Evolutionary conservation across 2,888 invertebrate species (phyloP), one percentile per base, ranked within the genome.

Genomic region (Callosobruchus maculatus): DNA sequence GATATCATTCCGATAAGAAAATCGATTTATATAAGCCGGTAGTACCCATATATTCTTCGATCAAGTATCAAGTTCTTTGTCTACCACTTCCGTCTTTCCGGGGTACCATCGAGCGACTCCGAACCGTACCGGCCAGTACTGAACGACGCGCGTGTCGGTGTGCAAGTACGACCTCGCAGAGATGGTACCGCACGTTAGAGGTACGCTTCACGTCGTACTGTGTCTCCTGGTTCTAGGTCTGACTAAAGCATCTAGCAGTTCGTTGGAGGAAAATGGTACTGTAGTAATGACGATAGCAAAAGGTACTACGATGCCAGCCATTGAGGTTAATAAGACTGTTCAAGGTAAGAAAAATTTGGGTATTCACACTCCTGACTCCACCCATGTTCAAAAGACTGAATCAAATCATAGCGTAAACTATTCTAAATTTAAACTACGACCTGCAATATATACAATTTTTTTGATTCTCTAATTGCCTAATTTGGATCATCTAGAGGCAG

Each of bases 211-310:
- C 13, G 13, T 49, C 49, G 49, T 49, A 18, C 49, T 49, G 13
- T 49, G 49, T 49, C 13, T 49, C 13, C 49, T 49, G 49, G 49
- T 18, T 18, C 9, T 49, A 18, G 49, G 4, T 49, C 13, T 49
- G 13, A 1, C 49, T 1, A 49, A 49, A 7, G 9, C 49, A 13
- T 49, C 18, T 1, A 49, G 18, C 13, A 18, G 49, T 49, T 49
- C 49, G 49, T 49, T 49, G 18, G n/a, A 9, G 20, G 70, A 68
- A 73, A 70, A 73, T 70, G 70, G 31, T 21, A 67, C 70, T 20
- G 73, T 73, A 13, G 70, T 73, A n/a, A 73, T 73, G 73, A 73
- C 68, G 20, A 73, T 73, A 2, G 13, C 20, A 13, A 73, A 66
- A 7, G 67, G 49, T 18, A 22, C 31, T 67, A 21, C 21, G 67